Evolutionary conservation across 2,797 vertebrate species (phyloP), one percentile per base, ranked within the genome.

Genomic region (Petrocephalus schoutedeni): DNA sequence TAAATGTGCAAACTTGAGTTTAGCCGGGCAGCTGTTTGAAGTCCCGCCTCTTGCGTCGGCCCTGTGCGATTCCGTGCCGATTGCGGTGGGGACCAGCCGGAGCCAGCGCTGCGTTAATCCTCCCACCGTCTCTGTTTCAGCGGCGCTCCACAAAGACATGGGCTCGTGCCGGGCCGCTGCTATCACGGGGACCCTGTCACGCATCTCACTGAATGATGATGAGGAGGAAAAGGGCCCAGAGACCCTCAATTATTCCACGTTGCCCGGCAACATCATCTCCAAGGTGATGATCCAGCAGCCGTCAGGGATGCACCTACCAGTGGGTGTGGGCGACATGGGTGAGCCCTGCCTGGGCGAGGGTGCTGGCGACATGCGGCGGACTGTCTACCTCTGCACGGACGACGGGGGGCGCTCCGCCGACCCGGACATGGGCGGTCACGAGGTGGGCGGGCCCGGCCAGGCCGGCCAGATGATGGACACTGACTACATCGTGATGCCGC

Each of bases 201-300:
- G 98, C 93, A 99, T 99, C 93, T 99, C 98, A 61, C 95, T 99
- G 67, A 99, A 99, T 1, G 98, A 99, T 84, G 98, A 99, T 61
- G 97, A 98, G 92, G 97, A 98, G 87, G 98, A 99, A 89, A 96
- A 97, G 86, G 96, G 94, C 88, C 95, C 97, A 0, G 98, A 99
- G 95, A 97, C 97, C 90, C 96, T 99, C 92, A 99, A 97, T 95
- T 99, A 99, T 93, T 98, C 98, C 88, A 99, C 98, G 59, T 93
- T 99, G 94, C 98, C 98, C 87, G 98, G 98, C 94, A 99, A 98
- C 91, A 98, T 99, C 93, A 98, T 99, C 93, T 99, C 98, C 92
- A 99, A 99, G 96, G 98, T 99, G 92, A 97, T 99, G 91, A 99
- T 99, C 93, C 98, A 99, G 94, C 98, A 99, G 92, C 98, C 98